Conservation (phyloP, 2,888 invertebrate species). For the Stegophylla sp. region DNA sequence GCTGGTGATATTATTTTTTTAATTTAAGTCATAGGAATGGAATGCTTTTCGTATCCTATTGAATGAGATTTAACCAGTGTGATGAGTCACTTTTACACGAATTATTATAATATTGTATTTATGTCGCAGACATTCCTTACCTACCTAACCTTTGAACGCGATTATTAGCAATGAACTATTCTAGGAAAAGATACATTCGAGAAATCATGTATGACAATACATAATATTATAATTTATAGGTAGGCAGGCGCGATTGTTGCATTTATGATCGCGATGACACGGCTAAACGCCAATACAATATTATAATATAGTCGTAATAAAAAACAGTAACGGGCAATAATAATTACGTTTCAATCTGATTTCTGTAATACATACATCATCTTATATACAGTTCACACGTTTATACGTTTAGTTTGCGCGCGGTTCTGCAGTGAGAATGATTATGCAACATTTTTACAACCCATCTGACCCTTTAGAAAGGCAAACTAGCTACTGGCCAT, state of each 20-base stretch:
- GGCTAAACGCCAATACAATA: background rate
- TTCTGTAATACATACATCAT: background rate
- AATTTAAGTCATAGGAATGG: slow-evolving; percentile 17
- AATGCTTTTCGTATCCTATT: slow-evolving; percentile 10
- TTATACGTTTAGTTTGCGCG: background rate
- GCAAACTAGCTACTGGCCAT: slow-evolving; percentile 26
- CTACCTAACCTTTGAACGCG: background rate
- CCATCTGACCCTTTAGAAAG: slow-evolving; percentile 40
- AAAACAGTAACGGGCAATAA: background rate
- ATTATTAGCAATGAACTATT: background rate
- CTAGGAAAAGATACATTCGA: background rate
- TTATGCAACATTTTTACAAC: slow-evolving; percentile 28
- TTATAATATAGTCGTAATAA: background rate
- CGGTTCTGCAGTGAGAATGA: background rate
- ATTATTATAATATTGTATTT: background rate
- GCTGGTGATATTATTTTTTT: background rate
- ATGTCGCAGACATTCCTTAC: background rate
- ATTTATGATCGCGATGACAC: slow-evolving; percentile 8
- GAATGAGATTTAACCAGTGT: background rate
- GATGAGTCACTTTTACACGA: background rate
- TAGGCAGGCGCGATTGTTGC: background rate
- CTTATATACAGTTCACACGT: too few relatives aligned
- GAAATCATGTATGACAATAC: background rate
- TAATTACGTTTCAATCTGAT: slow-evolving; percentile 15
- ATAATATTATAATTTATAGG: background rate